These are phyloP conservation scores for Xestia rhomboidea DNA, from an alignment of 2,888 invertebrate genomes.

Conservation along the genomic window DNA sequence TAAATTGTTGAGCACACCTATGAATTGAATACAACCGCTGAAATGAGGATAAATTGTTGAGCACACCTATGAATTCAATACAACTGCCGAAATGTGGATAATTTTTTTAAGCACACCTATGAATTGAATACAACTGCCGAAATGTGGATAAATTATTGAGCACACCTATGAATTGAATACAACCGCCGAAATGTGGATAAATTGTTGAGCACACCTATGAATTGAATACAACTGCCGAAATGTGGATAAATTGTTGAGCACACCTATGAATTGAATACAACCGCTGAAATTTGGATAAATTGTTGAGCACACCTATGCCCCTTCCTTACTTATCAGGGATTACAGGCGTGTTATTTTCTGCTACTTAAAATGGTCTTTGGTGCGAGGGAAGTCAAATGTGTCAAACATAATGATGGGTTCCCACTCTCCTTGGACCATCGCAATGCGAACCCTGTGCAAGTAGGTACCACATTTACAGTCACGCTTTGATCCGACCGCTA, in stretches of 20 bases:
- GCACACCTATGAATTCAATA: background rate
- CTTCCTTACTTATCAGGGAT: background rate
- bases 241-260: background rate
- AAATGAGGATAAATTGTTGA: background rate
- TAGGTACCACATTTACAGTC: background rate
- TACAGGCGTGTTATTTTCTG: background rate
- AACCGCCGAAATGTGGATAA: background rate
- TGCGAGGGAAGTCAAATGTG: background rate
- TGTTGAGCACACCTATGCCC: background rate
- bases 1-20: background rate
- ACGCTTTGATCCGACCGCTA: constrained; percentile 1
- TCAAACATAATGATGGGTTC: background rate
- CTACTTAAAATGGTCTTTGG: background rate
- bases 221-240: background rate
- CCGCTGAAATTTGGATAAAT: background rate
- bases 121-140: background rate
- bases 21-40: background rate
- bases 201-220: background rate
- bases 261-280: background rate
- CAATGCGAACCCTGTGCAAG: background rate
- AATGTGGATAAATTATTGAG: background rate
- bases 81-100: background rate
- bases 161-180: background rate
- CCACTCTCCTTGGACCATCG: background rate
- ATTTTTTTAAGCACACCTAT: background rate